phyloP scores from a whole-genome alignment of 2,113 vertebrate species.

The Oreochromis tanganicae region DNA sequence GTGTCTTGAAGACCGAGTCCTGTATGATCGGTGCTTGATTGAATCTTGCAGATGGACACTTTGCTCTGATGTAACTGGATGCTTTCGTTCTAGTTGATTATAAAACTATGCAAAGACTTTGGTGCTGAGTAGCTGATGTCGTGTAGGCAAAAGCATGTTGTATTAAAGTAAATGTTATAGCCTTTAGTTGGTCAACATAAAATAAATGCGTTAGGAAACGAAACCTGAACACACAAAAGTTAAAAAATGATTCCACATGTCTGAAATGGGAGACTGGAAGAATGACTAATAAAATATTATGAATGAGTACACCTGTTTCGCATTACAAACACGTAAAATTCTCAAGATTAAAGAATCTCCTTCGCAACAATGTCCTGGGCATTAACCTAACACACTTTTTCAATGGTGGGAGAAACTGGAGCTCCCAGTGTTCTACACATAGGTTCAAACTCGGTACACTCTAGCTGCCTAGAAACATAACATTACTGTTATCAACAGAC shows the following conservation, averaged over 20 bases:
- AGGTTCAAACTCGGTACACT: background rate
- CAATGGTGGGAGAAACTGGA: background rate
- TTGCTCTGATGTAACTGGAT: background rate
- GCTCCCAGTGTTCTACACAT: background rate
- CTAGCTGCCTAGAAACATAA: background rate
- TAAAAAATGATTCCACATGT: background rate
- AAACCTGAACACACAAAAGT: background rate
- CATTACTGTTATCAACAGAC: background rate
- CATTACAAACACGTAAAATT: background rate
- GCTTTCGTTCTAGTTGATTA: background rate
- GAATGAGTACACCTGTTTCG: background rate
- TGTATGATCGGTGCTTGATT: background rate
- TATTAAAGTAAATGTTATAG: background rate
- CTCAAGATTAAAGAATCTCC: background rate
- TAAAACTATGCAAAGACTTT: background rate
- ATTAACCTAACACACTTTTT: background rate
- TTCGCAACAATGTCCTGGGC: background rate
- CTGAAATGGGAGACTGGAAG: background rate
- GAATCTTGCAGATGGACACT: background rate
- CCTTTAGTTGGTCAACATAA: background rate
- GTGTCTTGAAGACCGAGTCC: background rate
- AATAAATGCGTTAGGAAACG: accelerated
- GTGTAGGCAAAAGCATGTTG: background rate
- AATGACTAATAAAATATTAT: background rate
- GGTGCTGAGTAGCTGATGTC: accelerated